phyloP scores from a whole-genome alignment of 1,140 invertebrate species.

The Aphaenogaster ashmeadi region DNA sequence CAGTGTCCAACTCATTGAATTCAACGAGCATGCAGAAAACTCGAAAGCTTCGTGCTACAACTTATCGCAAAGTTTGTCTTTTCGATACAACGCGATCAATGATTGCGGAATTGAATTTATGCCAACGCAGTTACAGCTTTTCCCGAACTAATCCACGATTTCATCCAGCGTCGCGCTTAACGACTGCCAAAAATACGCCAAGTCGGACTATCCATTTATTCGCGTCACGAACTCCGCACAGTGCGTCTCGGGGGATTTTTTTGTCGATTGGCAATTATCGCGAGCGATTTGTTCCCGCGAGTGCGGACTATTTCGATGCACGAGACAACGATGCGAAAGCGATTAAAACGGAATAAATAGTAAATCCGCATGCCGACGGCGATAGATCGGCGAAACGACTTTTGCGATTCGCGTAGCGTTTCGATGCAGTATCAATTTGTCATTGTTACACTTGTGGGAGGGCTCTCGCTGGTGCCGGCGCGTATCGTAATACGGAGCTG shows the following conservation, averaged over 20 bases:
- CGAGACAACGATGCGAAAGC: conserved; percentile 3
- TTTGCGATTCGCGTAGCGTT: conserved; percentile 17
- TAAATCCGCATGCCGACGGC: conserved; percentile 50
- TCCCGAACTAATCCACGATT: conserved; percentile 39
- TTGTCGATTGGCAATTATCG: conserved; percentile 60
- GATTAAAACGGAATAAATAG: conserved; percentile 61
- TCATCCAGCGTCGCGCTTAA: conserved; percentile 21
- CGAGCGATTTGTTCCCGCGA: conserved; percentile 49
- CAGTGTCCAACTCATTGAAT: not conserved
- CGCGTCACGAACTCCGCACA: conserved; percentile 21
- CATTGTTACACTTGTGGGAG: conserved; percentile 52
- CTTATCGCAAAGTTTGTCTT: conserved; percentile 34
- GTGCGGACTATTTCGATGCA: conserved; percentile 18
- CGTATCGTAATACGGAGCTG: not conserved
- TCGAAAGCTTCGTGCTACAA: conserved; percentile 24
- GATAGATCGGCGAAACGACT: conserved; percentile 50
- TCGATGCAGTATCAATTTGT: conserved; percentile 47
- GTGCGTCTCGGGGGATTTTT: conserved; percentile 46
- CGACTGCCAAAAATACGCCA: conserved; percentile 45
- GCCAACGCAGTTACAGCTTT: conserved; percentile 27
- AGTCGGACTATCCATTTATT: conserved; percentile 57
- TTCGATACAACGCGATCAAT: conserved; percentile 27
- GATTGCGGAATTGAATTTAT: conserved; percentile 20
- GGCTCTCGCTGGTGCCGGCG: not conserved
- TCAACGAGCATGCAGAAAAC: not conserved